Base-by-base conservation (phyloP, 2,888 invertebrate species). In the Pterostichus niger region DNA sequence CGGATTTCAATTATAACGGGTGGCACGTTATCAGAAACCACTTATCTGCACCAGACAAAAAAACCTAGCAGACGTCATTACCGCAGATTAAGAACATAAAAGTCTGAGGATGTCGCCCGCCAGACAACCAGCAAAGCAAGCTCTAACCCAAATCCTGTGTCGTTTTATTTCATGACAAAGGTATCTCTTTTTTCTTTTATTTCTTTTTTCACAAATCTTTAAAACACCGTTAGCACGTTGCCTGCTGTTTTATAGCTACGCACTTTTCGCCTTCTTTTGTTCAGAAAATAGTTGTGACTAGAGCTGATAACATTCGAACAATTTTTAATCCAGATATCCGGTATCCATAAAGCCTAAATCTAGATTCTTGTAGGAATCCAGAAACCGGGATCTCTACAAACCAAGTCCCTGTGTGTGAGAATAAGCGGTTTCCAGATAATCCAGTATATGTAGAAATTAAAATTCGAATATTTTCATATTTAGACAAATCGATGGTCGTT, bases 61-160 rank as follows among this genome's bases (percentile, higher is more conserved):
- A 54, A 71, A 71, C 24, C 71, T 46, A 11, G 3, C 44, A 71
- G 71, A 13, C 71, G 71, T 71, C 71, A 71, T 71, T 71, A 71
- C 71, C 71, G 24, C 71, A 71, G 71, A 71, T 71, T 71, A 71
- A 71, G 71, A 71, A 71, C 71, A 71, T 71, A 17, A 71, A 71
- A 71, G 71, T 44, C 15, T 17, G n/a, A 6, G 9, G 64, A 31
- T 64, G 59, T 59, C 59, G 24, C 59, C n/a, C 35, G 11, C 15
- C 9, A 40, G 15, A 68, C 68, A 68, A 68, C 68, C 40, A 68
- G n/a, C 68, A 24, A 24, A 24, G 24, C 24, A 2, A 24, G 24
- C 24, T 1, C 35, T 9, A 68, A 2, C 15, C 68, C 33, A 24
- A 33, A 64, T 64, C 64, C 33, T 11, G 10, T 64, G 35, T 64